phyloP scores from a whole-genome alignment of 2,113 vertebrate species.

The Microtus montanus region DNA sequence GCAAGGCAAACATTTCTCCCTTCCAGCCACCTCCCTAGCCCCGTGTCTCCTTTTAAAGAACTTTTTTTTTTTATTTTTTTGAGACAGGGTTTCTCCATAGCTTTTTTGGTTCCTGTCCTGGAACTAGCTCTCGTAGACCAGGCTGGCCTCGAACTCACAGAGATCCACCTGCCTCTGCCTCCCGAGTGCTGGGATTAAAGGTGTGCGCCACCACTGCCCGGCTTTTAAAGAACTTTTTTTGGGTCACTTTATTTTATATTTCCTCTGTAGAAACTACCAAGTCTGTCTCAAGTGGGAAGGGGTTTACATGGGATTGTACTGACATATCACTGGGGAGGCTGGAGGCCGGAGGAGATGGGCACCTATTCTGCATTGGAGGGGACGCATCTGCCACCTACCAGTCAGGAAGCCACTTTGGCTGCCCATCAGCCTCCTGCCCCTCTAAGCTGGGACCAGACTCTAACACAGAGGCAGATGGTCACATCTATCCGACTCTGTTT shows the following conservation, averaged over 20 bases:
- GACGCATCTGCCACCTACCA: not conserved
- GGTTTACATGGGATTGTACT: not conserved
- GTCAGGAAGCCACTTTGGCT: not conserved
- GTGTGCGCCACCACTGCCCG: no score
- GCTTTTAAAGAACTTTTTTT: slow-evolving; percentile 7
- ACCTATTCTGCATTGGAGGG: not conserved
- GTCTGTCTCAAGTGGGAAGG: slow-evolving; percentile 9
- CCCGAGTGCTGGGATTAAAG: no score
- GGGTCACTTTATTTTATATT: slow-evolving; percentile 29
- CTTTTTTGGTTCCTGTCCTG: no score
- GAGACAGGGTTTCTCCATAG: no score
- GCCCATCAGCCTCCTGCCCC: no score
- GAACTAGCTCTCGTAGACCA: no score
- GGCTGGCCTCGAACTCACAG: no score
- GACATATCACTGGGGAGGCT: not conserved
- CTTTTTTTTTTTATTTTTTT: no score
- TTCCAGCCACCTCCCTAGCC: not conserved
- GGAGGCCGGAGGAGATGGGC: not conserved
- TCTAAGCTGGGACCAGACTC: not conserved
- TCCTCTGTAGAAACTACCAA: not conserved
- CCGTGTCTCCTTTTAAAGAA: not conserved
- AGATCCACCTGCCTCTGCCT: no score
- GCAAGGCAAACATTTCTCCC: not conserved
- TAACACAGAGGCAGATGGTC: not conserved
- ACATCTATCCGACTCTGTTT: not conserved